Percentiles rank a stretch among this genome's conserved stretches.
phyloP scores from a whole-genome alignment of 2,797 vertebrate species.

The Acipenser ruthenus region DNA sequence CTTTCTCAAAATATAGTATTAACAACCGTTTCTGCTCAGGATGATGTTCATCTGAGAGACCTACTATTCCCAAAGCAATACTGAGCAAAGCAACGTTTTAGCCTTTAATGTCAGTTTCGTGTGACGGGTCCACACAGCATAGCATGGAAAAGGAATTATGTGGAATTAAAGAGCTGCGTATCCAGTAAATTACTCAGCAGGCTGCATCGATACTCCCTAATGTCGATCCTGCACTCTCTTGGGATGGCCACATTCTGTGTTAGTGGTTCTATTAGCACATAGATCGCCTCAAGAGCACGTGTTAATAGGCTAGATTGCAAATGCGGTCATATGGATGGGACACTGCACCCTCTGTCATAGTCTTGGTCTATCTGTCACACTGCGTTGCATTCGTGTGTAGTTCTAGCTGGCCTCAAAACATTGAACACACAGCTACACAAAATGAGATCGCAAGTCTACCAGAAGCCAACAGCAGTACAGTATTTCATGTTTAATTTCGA shows the following conservation, averaged over 20 bases:
- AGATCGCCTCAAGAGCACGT: not conserved
- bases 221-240: not conserved
- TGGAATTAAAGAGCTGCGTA: too few relatives aligned
- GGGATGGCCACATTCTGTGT: not conserved
- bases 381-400: not conserved
- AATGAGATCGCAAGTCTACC: too few relatives aligned
- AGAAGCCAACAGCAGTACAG: too few relatives aligned
- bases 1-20: not conserved
- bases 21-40: not conserved
- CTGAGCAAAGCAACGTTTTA: not conserved
- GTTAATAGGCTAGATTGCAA: not conserved
- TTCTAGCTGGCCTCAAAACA: too few relatives aligned
- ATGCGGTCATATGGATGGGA: not conserved
- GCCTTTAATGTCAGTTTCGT: not conserved
- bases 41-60: not conserved
- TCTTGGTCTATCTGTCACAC: not conserved
- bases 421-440: too few relatives aligned
- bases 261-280: not conserved
- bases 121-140: not conserved
- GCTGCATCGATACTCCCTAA: too few relatives aligned
- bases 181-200: too few relatives aligned
- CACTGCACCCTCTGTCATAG: not conserved
- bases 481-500: too few relatives aligned
- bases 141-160: too few relatives aligned
- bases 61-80: not conserved